A percentile compares a stretch with the other conserved stretches of the same genome.
Conservation (phyloP, 2,797 vertebrate species). For the Halcyon badia region DNA sequence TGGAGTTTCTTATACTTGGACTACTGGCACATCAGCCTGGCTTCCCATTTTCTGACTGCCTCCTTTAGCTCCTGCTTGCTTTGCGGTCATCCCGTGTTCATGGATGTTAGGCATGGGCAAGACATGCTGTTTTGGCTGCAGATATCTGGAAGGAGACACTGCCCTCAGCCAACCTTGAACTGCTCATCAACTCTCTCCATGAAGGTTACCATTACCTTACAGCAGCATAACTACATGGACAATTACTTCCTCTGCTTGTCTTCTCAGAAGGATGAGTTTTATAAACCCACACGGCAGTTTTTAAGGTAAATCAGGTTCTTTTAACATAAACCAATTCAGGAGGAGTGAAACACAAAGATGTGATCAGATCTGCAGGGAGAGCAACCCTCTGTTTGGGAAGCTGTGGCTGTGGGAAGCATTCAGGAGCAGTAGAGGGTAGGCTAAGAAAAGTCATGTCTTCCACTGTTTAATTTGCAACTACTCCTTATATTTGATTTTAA, state of each 20-base stretch:
- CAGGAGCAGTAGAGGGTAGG: background rate
- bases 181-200: background rate
- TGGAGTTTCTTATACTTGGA: background rate
- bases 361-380: background rate
- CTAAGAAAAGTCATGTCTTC: background rate
- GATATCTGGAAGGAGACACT: background rate
- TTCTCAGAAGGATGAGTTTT: background rate
- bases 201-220: background rate
- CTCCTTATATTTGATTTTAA: background rate
- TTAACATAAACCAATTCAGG: background rate
- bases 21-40: background rate
- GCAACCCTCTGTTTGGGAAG: background rate
- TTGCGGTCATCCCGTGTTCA: background rate
- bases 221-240: background rate
- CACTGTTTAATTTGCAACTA: background rate
- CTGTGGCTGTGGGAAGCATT: background rate
- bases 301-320: background rate
- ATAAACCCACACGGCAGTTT: background rate
- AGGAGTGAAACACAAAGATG: background rate
- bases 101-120: background rate
- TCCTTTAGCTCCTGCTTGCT: background rate
- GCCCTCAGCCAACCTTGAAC: accelerated
- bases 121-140: background rate
- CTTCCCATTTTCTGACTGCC: background rate
- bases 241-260: background rate